Evolutionary conservation across 2,113 vertebrate species (phyloP).

Genomic region (Alosa alosa): DNA sequence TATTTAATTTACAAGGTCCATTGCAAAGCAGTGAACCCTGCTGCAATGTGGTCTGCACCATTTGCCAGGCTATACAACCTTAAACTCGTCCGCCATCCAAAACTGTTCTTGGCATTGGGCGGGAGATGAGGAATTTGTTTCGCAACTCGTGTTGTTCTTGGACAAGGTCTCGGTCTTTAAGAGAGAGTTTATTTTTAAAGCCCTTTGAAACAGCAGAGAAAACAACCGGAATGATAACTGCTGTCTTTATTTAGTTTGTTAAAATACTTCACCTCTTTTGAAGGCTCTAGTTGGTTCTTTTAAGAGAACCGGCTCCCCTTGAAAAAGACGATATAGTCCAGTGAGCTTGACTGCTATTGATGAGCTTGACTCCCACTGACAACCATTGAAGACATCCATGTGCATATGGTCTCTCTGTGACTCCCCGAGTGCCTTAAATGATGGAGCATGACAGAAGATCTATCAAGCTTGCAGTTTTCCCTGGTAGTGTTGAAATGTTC

Average conservation of each 20-base stretch:
- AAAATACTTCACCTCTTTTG: constrained; percentile 21
- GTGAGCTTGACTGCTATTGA: neutral
- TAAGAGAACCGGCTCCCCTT: neutral
- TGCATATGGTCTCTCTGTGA: neutral
- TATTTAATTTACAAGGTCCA: constrained; percentile 47
- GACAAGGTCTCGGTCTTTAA: constrained; percentile 5
- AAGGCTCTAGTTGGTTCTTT: constrained; percentile 13
- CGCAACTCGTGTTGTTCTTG: constrained; percentile 44
- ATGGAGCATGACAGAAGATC: neutral
- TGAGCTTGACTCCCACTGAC: neutral
- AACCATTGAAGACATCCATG: neutral
- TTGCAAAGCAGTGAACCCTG: constrained; percentile 47
- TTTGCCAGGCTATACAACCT: constrained; percentile 48
- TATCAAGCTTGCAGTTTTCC: neutral
- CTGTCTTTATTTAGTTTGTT: constrained; percentile 29
- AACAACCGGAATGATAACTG: constrained; percentile 27
- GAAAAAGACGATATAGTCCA: neutral
- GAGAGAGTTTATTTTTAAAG: constrained; percentile 31
- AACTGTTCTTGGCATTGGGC: constrained; percentile 41
- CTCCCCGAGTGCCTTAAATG: neutral
- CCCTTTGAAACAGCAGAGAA: constrained; percentile 31
- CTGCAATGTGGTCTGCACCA: constrained; percentile 29
- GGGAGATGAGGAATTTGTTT: constrained; percentile 33
- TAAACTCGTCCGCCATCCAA: constrained; percentile 43
- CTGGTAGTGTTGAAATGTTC: neutral